A percentile compares a stretch with the other conserved stretches of the same genome.
Evolutionary conservation across 2,888 invertebrate genomes (phyloP).

Genomic region (Sesia apiformis): DNA sequence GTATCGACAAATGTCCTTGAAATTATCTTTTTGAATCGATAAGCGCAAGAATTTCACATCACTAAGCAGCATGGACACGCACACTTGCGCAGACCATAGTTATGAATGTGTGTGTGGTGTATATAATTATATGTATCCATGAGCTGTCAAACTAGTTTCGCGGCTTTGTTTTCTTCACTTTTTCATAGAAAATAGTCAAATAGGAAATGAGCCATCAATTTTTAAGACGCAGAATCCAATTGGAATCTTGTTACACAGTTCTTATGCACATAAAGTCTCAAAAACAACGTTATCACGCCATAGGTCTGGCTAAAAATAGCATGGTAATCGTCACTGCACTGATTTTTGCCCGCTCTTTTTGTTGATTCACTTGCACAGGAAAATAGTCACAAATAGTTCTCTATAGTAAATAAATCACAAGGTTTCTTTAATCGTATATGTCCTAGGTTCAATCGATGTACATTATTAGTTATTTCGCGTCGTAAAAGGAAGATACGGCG

Average conservation of each 20-base stretch:
- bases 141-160: constrained; percentile 70
- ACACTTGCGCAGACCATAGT: constrained; percentile 43
- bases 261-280: constrained; percentile 16
- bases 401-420: too few relatives aligned
- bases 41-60: constrained; percentile 66
- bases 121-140: constrained; percentile 19
- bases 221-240: constrained; percentile 12
- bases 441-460: not conserved
- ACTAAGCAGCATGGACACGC: constrained; percentile 33
- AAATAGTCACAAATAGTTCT: constrained; percentile 17
- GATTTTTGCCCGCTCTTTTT: constrained; percentile 63
- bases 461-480: constrained; percentile 27
- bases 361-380: constrained; percentile 34
- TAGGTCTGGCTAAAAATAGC: constrained; percentile 62
- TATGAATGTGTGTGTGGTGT: constrained; percentile 21
- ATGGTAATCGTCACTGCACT: constrained; percentile 49
- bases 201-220: constrained; percentile 16
- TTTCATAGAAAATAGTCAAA: constrained; percentile 20
- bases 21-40: constrained; percentile 65
- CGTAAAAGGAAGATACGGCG: constrained; percentile 42
- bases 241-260: constrained; percentile 20
- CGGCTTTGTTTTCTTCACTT: constrained; percentile 30
- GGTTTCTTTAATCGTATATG: not conserved
- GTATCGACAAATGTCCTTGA: constrained; percentile 45
- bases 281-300: constrained; percentile 43